These are phyloP conservation scores for Phyllostomus discolor DNA, from an alignment of 2,113 vertebrate genomes.

Conservation along the genomic window DNA sequence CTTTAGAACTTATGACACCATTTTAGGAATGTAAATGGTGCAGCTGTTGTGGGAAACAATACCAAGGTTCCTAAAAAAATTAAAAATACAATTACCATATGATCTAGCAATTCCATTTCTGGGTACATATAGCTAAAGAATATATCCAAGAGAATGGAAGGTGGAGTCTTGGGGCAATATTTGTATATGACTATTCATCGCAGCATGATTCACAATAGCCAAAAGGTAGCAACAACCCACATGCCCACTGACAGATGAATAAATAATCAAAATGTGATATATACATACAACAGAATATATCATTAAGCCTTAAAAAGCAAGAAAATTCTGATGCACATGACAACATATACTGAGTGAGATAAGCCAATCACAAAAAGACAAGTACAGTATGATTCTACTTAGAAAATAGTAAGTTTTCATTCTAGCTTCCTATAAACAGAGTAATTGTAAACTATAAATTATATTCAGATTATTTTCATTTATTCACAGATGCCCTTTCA, in stretches of 20 bases:
- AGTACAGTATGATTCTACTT: not conserved
- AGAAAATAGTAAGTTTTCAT: not conserved
- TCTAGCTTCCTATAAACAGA: not conserved
- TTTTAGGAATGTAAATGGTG: not conserved
- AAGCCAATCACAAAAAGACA: not conserved
- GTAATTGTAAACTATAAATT: not conserved
- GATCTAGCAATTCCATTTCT: not conserved
- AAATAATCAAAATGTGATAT: not conserved
- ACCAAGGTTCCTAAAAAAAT: not conserved
- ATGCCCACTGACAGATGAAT: not conserved
- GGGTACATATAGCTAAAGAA: no score
- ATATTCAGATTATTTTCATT: conserved; percentile 8
- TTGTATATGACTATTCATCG: not conserved
- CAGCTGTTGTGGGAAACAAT: not conserved
- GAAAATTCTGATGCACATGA: not conserved
- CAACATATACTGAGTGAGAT: not conserved
- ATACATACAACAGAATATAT: not conserved
- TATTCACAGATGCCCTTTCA: not conserved
- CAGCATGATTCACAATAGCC: not conserved
- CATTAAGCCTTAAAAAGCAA: not conserved
- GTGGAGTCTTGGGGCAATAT: not conserved
- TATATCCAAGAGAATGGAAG: not conserved
- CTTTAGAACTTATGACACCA: not conserved
- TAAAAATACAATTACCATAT: not conserved
- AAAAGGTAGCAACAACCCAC: not conserved